Evolutionary conservation across 1,140 invertebrate species (phyloP), one percentile per base, ranked within the genome.

Genomic region (Bactericera cockerelli): DNA sequence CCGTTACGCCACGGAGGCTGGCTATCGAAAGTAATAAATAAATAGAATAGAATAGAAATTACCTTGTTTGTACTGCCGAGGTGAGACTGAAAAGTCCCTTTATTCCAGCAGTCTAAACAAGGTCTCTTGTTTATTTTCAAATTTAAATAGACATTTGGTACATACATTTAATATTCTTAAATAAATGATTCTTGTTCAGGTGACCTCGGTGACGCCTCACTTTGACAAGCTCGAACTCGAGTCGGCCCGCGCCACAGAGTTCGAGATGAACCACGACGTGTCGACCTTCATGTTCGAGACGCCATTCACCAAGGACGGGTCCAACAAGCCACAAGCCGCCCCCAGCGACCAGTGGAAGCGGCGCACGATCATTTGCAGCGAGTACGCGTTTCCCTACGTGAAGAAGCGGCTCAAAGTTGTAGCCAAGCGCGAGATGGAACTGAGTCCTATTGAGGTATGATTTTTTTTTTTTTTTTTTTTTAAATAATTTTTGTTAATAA

Each of bases 221-320:
- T 86, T 85, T 67, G 81, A 82, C 58, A 83, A 86, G 64, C 72
- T 72, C 21, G 82, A 86, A 64, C 69, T 83, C 8, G 78, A 80
- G 64, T 71, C 76, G 68, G 74, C 67, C 28, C 71, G 82, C 57
- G 73, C 77, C 24, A 89, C 85, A 26, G 86, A 90, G 60, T 92
- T 90, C 71, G 87, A 92, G 66, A 79, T 85, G 38, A 90, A 85
- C 69, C 89, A 94, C 68, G 89, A 94, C 70, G 80, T 94, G 19
- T 78, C 77, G 55, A 79, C 79, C 53, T 95, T 95, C 67, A 89
- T 93, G 81, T 94, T 86, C 71, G 90, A 95, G 71, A 93, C 89
- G 13, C 91, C 91, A 1, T 95, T 94, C 69, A 93, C 90, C 1
- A 80, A 84, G 67, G 83, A 86, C 59, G 88, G 89, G 1, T 49